These are phyloP conservation scores for Gymnothorax javanicus DNA, from an alignment of 2,797 vertebrate species.

Conservation along the genomic window DNA sequence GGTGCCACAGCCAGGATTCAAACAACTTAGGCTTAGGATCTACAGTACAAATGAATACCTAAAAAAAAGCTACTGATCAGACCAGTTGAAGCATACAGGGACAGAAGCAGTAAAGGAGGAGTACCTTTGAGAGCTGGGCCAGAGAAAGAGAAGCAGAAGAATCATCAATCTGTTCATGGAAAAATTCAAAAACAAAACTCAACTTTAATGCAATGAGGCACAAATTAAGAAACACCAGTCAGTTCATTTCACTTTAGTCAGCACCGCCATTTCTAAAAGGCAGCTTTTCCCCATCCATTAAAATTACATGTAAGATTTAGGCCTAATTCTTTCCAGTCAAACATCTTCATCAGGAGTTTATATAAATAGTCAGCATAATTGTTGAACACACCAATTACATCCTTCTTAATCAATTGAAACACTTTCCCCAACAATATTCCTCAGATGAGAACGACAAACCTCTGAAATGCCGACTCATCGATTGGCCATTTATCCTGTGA, in stretches of 20 bases:
- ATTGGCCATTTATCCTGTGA: neutral
- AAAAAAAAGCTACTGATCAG: conserved; percentile 32
- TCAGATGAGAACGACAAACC: neutral
- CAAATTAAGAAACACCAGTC: conserved; percentile 23
- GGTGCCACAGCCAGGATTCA: conserved; percentile 41
- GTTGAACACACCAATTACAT: neutral
- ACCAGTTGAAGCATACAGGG: conserved; percentile 55
- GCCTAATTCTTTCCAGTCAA: neutral
- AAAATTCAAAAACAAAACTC: conserved; percentile 87
- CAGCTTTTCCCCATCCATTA: neutral
- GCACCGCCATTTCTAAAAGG: neutral
- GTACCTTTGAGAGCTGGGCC: conserved; percentile 95
- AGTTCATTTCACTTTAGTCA: neutral
- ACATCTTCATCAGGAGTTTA: neutral
- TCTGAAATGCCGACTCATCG: neutral
- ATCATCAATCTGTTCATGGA: conserved; percentile 93
- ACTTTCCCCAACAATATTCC: neutral
- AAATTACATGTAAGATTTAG: neutral
- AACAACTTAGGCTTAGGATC: conserved; percentile 50
- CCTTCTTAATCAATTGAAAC: neutral
- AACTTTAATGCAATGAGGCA: conserved; percentile 57
- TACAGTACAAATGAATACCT: neutral
- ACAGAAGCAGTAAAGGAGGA: conserved; percentile 42
- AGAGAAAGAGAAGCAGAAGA: conserved; percentile 85
- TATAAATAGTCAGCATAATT: neutral